Conservation (phyloP, 1,140 invertebrate genomes). For the Aphidius ervi region DNA sequence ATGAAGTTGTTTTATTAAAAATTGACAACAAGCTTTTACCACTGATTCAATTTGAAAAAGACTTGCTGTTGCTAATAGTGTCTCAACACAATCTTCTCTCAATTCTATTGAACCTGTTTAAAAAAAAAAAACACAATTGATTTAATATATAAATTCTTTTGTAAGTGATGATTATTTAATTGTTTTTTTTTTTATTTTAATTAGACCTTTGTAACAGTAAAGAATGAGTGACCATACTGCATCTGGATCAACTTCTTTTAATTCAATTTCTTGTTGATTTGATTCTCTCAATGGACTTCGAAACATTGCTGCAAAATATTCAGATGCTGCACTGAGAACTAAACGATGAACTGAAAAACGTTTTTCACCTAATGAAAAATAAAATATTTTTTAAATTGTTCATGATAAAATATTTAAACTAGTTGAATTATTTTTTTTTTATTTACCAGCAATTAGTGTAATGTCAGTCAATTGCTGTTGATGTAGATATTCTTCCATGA, state of each 20-base stretch:
- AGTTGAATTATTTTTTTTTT: not conserved
- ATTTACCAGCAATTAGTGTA: constrained; percentile 65
- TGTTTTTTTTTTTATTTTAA: constrained; percentile 4
- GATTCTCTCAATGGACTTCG: constrained; percentile 81
- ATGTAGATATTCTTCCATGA: constrained; percentile 77
- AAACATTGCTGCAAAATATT: constrained; percentile 96
- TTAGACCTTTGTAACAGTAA: constrained; percentile 83
- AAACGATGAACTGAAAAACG: constrained; percentile 64
- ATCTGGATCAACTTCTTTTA: constrained; percentile 80
- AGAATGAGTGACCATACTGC: constrained; percentile 77
- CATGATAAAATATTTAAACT: constrained; percentile 19
- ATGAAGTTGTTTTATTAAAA: constrained; percentile 86
- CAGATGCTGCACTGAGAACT: constrained; percentile 83
- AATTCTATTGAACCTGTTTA: constrained; percentile 66
- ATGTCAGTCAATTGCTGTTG: constrained; percentile 78
- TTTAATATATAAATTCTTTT: not conserved
- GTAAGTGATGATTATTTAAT: constrained; percentile 8
- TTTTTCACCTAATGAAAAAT: constrained; percentile 52
- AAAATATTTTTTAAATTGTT: constrained; percentile 26
- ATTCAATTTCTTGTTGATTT: constrained; percentile 75
- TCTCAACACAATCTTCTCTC: constrained; percentile 79
- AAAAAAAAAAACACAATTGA: constrained; percentile 5
- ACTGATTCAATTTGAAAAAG: constrained; percentile 83
- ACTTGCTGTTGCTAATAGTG: constrained; percentile 79
- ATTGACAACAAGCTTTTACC: constrained; percentile 84